Evolutionary conservation across 2,113 vertebrate genomes (phyloP), one percentile per base, ranked within the genome.

Genomic region (Odobenus rosmarus): DNA sequence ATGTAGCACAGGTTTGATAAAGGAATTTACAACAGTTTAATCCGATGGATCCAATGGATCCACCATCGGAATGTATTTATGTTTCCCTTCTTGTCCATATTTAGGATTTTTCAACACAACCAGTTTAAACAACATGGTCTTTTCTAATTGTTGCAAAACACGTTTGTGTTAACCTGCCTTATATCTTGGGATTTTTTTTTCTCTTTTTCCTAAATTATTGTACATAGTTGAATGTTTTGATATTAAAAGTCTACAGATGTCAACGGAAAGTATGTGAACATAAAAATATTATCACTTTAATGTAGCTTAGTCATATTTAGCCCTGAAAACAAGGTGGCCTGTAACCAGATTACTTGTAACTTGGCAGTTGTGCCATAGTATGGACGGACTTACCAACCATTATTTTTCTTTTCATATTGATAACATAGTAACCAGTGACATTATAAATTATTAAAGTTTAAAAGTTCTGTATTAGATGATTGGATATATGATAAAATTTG

Each of bases 201-300:
- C 18, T 24, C 39, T 88, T n/a, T 86, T 91, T 67, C 79, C 39
- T 84, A 86, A 93, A 83, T 90, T 74, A 62, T 57, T 86, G n/a
- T 86, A 80, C n/a, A 4, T 81, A 59, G n/a, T 62, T 69, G 19
- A 89, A 39, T 86, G 69, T 86, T 97, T 87, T 83, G 4, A 92
- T 18, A 90, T 92, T 4, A 89, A 71, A 94, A 82, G 16, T 93
- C 21, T 7, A 62, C 24, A 96, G 28, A 90, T 67, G 86, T 13
- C 24, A 90, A 82, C 76, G 12, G 69, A 31, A 87, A 82, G 21
- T 55, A 83, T 18, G 7, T 57, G 42, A 94, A 86, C n/a, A 94
- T 49, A 92, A 93, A 86, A 81, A 90, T 82, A 49, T 90, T 96
- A 90, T 28, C 59, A 57, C 9, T 87, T 92, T 71, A 94, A 72